These are phyloP conservation scores for Pelochelys cantorii DNA, from an alignment of 2,797 vertebrate species.

Conservation along the genomic window DNA sequence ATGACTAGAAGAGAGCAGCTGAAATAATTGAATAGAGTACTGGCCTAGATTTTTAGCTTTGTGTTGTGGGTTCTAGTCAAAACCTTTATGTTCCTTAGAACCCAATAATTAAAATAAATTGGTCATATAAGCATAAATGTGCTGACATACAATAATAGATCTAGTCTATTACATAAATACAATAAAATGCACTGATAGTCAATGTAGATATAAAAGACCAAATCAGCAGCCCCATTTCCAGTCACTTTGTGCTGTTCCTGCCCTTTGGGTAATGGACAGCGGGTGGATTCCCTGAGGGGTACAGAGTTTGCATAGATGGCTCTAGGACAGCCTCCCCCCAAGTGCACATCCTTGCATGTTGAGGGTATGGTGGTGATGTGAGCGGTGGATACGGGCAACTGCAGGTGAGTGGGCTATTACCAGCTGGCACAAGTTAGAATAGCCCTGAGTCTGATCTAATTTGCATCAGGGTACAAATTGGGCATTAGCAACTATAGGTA, in stretches of 20 bases:
- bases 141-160: not conserved
- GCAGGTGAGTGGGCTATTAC: not conserved
- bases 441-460: not conserved
- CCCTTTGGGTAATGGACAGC: rapidly evolving
- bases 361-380: not conserved
- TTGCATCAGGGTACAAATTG: rapidly evolving
- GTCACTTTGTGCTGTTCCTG: not conserved
- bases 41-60: not conserved
- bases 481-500: not conserved
- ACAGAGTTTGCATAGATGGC: not conserved
- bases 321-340: rapidly evolving
- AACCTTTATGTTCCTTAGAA: not conserved
- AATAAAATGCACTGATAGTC: rapidly evolving
- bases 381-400: no score
- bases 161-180: rapidly evolving
- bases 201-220: not conserved
- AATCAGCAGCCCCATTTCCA: not conserved
- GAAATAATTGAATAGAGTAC: not conserved
- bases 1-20: not conserved
- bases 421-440: not conserved
- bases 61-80: not conserved
- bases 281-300: rapidly evolving
- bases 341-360: not conserved
- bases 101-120: not conserved
- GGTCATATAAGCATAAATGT: not conserved